Base-by-base conservation (phyloP, 2,797 vertebrate species). In the Gymnothorax javanicus region DNA sequence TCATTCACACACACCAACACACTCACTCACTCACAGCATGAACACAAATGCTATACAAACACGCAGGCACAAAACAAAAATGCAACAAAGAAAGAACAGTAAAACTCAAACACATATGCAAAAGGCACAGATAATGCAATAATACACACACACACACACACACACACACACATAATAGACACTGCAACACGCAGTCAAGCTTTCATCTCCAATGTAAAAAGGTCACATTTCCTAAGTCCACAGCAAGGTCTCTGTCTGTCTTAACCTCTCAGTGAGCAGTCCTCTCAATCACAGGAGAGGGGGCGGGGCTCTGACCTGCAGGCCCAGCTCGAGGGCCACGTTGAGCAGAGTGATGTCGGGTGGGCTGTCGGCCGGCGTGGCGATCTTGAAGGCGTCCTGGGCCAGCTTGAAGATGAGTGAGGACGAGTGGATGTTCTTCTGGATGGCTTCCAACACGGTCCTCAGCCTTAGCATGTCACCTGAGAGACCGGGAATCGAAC, bases 371-470 rank as follows among this genome's bases (percentile, higher is more conserved):
- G 97, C 97, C 0, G 98, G 98, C 0, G 98, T 99, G 86, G 98
- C 98, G 0, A 99, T 99, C 94, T 99, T 99, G 92, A 99, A 99
- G 4, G 98, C 98, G 0, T 99, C 98, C 91, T 99, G 98, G 87
- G 98, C 98, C 93, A 99, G 94, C 93, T 99, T 99, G 94, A 99
- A 99, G 95, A 99, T 99, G 91, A 99, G 95, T 43, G 98, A 99
- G 12, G 98, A 99, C 85, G 98, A 99, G 94, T 99, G 98, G 93
- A 99, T 99, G 93, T 99, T 98, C 90, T 99, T 99, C 95, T 99
- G 98, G 92, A 99, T 98, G 92, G 97, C 97, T 92, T 99, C 98
- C 88, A 99, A 95, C 90, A 99, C 98, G 0, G 98, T 99, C 89
- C 97, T 96, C 84, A 99, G 93, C 90, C 98, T 96, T 92, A 98